phyloP scores from a whole-genome alignment of 2,888 invertebrate species.

The Notodonta ziczac region DNA sequence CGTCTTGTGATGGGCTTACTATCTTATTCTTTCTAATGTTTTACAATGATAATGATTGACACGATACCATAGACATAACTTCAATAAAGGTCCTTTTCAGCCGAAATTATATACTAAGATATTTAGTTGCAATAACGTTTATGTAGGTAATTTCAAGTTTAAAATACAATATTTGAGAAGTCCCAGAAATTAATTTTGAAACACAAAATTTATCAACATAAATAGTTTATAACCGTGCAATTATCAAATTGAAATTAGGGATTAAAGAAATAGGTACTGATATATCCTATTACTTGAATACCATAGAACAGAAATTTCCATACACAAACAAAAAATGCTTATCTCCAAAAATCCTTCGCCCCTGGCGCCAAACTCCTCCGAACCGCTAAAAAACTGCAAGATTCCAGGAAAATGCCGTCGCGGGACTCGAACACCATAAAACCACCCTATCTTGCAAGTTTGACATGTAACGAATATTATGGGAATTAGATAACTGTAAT shows the following conservation, averaged over 20 bases:
- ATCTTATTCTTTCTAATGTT: background rate
- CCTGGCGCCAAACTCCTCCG: conserved; percentile 20
- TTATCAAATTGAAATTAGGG: too few species aligned
- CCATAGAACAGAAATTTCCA: background rate
- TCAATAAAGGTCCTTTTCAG: too few species aligned
- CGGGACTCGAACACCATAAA: conserved; percentile 55
- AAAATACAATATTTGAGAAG: too few species aligned
- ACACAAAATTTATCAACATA: too few species aligned
- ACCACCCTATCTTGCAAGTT: conserved; percentile 69
- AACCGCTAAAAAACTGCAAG: conserved; percentile 36
- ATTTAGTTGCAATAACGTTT: too few species aligned
- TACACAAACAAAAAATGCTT: conserved; percentile 3
- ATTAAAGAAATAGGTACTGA: too few species aligned
- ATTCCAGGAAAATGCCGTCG: conserved; percentile 49
- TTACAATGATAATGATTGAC: background rate
- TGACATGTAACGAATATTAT: conserved; percentile 78
- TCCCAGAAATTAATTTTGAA: too few species aligned
- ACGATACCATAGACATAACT: too few species aligned
- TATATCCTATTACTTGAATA: background rate
- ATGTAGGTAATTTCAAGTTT: too few species aligned
- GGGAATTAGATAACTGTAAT: conserved; percentile 75
- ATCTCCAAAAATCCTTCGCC: conserved; percentile 16
- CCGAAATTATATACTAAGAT: too few species aligned
- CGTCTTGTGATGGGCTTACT: background rate
- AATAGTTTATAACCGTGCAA: too few species aligned